Evolutionary conservation across 2,113 vertebrate species (phyloP), one percentile per base, ranked within the genome.

Genomic region (Pteruthius melanotis): DNA sequence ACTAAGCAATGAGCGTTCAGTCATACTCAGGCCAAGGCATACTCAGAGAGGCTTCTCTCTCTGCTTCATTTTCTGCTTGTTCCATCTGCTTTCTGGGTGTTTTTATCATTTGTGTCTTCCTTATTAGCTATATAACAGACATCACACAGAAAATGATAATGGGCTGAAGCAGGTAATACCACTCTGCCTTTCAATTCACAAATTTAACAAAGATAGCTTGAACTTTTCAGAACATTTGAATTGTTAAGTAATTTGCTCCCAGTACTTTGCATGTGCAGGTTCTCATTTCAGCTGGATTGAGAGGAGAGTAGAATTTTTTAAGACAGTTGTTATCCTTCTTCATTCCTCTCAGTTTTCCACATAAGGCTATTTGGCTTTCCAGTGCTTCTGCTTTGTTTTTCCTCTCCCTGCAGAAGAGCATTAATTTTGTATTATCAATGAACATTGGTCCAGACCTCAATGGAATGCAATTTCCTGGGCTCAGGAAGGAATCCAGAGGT

Each of bases 401-500:
- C 11, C 53, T 77, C 77, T 93, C n/a, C 39, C 12, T 37, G 37
- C 39, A 59, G 37, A 87, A 74, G 23, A 87, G 28, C 56, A 33
- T 87, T 87, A n/a, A 66, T 87, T 93, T 78, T 82, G 56, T 19
- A 52, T 81, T 87, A 50, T 60, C 54, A 40, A 23, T 82, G 61
- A 87, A 39, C n/a, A 45, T 65, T 19, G 24, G 40, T 60, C 15
- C 74, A 82, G 65, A 82, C 42, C n/a, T 93, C 57, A 80, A 92
- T 85, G 59, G 57, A 95, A 87, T 76, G 66, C 40, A 72, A 45
- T 94, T 96, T 95, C 54, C 82, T 94, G 78, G 75, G 37, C 59
- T 94, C 61, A 77, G 79, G 71, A 85, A 79, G 57, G 31, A 90
- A 76, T 91, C 69, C 85, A 90, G 79, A 74, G 40, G 37, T 94